A percentile compares a stretch with the other conserved stretches of the same genome.
phyloP scores from a whole-genome alignment of 2,888 invertebrate species.

The Tetanocera ferruginea region DNA sequence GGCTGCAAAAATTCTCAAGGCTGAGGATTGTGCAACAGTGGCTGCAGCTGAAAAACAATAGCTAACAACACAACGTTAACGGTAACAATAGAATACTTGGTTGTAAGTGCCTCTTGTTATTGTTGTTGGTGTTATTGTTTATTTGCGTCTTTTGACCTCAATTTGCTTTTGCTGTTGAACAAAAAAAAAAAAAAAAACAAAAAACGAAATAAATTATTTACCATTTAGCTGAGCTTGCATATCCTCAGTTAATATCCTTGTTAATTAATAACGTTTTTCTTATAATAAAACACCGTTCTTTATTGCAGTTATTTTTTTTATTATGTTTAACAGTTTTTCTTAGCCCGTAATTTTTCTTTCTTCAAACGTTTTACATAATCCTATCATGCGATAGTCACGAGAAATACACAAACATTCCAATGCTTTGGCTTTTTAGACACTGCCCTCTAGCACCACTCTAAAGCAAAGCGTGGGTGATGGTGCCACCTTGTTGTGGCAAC shows the following conservation, averaged over 20 bases:
- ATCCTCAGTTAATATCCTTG: neutral
- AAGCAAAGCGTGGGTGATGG: neutral
- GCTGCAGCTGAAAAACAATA: slow-evolving; percentile 5
- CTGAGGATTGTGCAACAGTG: slow-evolving; percentile 39
- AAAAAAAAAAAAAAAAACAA: no score
- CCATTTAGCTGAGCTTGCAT: neutral
- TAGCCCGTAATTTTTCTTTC: neutral
- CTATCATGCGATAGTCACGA: slow-evolving; percentile 4
- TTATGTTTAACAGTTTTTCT: neutral
- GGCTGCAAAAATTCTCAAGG: slow-evolving; percentile 10
- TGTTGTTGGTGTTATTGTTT: neutral
- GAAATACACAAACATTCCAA: neutral
- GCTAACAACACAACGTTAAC: neutral
- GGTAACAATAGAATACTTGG: neutral
- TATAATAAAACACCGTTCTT: neutral
- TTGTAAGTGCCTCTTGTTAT: neutral
- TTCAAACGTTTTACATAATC: slow-evolving; percentile 28
- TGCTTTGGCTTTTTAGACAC: neutral
- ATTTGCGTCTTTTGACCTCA: neutral
- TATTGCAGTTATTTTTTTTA: neutral
- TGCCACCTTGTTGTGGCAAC: neutral
- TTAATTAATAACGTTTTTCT: neutral
- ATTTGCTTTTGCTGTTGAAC: no score
- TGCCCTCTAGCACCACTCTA: no score
- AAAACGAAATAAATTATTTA: neutral